Conservation (phyloP, 2,888 invertebrate species). For the Petrolisthes cinctipes region DNA sequence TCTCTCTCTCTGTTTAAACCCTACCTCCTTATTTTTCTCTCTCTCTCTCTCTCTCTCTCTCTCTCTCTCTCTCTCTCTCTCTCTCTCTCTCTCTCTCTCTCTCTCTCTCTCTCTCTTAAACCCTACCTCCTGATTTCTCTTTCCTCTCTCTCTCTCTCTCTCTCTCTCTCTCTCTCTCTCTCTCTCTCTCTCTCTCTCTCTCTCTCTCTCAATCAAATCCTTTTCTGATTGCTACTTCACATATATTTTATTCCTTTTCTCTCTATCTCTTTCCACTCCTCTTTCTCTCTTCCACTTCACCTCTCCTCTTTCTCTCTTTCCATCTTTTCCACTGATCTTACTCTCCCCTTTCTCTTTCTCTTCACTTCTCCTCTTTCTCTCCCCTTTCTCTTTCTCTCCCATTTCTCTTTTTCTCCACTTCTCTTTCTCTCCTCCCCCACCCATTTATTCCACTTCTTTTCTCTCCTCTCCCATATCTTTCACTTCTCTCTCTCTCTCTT, state of each 20-base stretch:
- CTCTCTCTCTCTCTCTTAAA: neutral
- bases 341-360: neutral
- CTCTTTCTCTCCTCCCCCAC: neutral
- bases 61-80: neutral
- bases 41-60: neutral
- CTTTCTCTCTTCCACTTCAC: neutral
- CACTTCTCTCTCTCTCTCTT: neutral
- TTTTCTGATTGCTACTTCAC: no score
- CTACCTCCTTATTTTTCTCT: neutral
- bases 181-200: neutral
- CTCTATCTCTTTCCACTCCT: neutral
- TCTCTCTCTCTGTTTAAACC: neutral
- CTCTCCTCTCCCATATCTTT: no score
- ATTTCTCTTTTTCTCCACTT: neutral
- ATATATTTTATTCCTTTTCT: neutral
- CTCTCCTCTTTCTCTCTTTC: neutral
- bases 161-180: neutral
- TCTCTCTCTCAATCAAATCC: neutral
- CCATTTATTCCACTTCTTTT: neutral
- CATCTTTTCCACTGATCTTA: no score
- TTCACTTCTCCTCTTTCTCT: neutral
- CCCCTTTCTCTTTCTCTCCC: neutral
- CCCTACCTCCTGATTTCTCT: neutral
- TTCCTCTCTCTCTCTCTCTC: neutral
- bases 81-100: conserved; percentile 1